Evolutionary conservation across 2,797 vertebrate species (phyloP).

Genomic region (Typhlichthys eigenmanni): DNA sequence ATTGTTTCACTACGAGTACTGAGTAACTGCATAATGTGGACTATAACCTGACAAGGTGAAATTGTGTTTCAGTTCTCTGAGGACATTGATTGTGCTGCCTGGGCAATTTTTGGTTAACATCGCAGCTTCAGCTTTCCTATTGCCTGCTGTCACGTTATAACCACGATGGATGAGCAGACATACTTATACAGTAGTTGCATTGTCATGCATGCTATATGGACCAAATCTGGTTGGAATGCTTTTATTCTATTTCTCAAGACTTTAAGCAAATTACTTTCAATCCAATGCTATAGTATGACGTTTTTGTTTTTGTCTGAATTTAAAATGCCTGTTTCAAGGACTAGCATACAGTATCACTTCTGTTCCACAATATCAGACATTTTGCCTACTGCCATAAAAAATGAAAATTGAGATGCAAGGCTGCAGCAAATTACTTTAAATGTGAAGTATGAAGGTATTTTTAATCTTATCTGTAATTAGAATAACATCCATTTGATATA

Average conservation of each 20-base stretch:
- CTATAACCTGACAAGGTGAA: conserved; percentile 63
- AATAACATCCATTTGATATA: no score
- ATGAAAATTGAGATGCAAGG: no score
- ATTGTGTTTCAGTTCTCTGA: conserved; percentile 73
- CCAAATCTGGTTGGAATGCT: conserved; percentile 34
- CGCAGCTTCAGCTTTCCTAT: conserved; percentile 60
- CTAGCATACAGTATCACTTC: no score
- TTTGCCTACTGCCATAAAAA: no score
- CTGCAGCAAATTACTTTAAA: no score
- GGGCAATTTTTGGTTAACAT: conserved; percentile 72
- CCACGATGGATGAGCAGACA: conserved; percentile 62
- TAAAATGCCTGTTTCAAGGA: no score
- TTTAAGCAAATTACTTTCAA: no score
- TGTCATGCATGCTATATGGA: conserved; percentile 47
- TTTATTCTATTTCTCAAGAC: conserved; percentile 13
- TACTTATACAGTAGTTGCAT: conserved; percentile 47
- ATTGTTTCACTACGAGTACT: conserved; percentile 33
- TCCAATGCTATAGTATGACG: no score
- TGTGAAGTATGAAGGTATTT: no score
- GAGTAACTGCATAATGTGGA: conserved; percentile 61
- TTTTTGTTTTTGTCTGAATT: no score
- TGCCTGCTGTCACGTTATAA: conserved; percentile 58
- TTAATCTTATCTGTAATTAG: no score
- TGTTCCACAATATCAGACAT: no score
- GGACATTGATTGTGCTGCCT: conserved; percentile 71